A percentile compares a stretch with the other conserved stretches of the same genome.
Evolutionary conservation across 2,888 invertebrate species (phyloP).

Genomic region (Mesorhabditis sp.): DNA sequence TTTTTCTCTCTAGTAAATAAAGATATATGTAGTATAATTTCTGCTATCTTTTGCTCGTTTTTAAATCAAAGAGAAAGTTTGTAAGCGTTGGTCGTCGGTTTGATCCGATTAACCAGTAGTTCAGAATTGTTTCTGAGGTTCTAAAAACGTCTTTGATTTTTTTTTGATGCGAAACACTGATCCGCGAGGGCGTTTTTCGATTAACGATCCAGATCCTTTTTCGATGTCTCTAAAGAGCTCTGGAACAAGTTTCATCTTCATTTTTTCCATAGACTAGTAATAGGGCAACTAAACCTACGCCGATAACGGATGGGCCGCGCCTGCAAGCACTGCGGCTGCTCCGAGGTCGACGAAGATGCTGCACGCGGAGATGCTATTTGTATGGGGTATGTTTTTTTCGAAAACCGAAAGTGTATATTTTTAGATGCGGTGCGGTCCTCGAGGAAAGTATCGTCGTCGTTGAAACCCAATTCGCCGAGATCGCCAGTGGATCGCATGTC

Average conservation of each 20-base stretch:
- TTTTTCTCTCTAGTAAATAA: not conserved
- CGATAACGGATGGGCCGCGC: conserved; percentile 3
- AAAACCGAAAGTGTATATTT: not conserved
- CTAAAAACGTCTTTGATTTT: too few species aligned
- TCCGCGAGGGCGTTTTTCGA: too few species aligned
- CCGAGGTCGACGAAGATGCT: conserved; percentile 89
- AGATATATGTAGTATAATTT: too few species aligned
- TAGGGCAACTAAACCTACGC: not conserved
- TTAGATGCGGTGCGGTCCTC: conserved; percentile 81
- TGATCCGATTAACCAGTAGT: too few species aligned
- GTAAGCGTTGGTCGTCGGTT: too few species aligned
- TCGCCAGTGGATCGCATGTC: conserved; percentile 67
- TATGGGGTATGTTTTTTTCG: conserved; percentile 65
- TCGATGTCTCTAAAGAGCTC: too few species aligned
- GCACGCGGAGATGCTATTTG: conserved; percentile 85
- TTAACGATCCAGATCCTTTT: too few species aligned
- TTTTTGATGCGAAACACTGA: too few species aligned
- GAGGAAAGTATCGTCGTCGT: conserved; percentile 94
- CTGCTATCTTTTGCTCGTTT: too few species aligned
- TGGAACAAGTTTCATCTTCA: not conserved
- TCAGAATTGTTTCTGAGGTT: too few species aligned
- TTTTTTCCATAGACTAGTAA: not conserved
- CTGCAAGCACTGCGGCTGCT: conserved; percentile 62
- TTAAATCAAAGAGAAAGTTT: too few species aligned
- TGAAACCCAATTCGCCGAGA: conserved; percentile 89